These are phyloP conservation scores for Haemorhous mexicanus DNA, from an alignment of 2,113 vertebrate species.

Conservation along the genomic window DNA sequence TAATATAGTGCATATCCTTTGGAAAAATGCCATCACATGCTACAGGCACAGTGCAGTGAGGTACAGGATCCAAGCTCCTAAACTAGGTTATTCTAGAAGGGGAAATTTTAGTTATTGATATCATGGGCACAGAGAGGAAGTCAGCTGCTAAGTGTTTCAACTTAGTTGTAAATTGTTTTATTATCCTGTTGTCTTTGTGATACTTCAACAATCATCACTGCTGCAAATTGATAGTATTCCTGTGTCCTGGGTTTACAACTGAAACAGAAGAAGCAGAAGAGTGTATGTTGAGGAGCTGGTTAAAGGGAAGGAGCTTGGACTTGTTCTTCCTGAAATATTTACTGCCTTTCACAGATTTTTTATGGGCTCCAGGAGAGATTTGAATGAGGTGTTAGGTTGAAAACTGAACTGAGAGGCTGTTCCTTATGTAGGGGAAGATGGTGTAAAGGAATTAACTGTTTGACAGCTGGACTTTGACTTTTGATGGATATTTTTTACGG, in stretches of 20 bases:
- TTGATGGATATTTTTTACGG: background rate
- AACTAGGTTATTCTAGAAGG: background rate
- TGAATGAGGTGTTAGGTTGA: conserved; percentile 58
- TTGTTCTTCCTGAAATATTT: conserved; percentile 47
- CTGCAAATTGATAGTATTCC: background rate
- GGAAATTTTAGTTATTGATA: background rate
- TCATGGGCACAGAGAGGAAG: background rate
- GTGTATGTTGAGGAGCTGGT: background rate
- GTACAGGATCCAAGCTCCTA: background rate
- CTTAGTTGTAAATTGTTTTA: background rate
- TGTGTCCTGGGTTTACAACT: background rate
- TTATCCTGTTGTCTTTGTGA: background rate
- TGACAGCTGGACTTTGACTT: conserved; percentile 38
- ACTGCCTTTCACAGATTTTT: conserved; percentile 45
- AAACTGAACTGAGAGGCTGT: conserved; percentile 46
- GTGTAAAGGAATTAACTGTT: conserved; percentile 37
- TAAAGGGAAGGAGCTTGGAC: background rate
- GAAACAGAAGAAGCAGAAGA: background rate
- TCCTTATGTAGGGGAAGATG: conserved; percentile 37
- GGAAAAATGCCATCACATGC: background rate
- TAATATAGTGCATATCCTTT: background rate
- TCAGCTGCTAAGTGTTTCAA: background rate
- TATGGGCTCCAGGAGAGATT: conserved; percentile 47
- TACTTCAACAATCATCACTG: background rate
- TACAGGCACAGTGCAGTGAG: background rate